These are phyloP conservation scores for Acyrthosiphon pisum DNA, from an alignment of 1,140 invertebrate genomes.

Conservation along the genomic window DNA sequence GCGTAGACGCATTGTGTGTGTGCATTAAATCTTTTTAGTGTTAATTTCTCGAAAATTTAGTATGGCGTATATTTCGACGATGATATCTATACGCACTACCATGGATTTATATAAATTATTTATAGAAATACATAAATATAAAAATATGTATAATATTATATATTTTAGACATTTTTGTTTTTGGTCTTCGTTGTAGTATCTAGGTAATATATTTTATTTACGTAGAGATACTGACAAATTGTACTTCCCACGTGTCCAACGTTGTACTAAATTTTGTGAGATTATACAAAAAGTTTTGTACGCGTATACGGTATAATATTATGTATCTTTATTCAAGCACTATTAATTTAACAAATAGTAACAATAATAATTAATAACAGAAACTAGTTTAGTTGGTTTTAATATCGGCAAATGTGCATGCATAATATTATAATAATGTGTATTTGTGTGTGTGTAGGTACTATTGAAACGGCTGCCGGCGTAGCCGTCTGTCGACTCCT, in stretches of 20 bases:
- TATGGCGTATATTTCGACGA: not conserved
- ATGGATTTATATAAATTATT: too few relatives aligned
- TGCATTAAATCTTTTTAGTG: slow-evolving; percentile 10
- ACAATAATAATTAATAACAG: not conserved
- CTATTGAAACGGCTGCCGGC: not conserved
- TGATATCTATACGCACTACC: not conserved
- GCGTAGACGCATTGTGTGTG: not conserved
- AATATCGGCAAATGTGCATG: not conserved
- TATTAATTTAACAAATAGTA: slow-evolving; percentile 16
- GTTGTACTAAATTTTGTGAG: not conserved
- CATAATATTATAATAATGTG: slow-evolving; percentile 12
- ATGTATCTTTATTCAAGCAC: not conserved
- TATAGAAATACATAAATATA: not conserved
- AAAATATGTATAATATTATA: not conserved
- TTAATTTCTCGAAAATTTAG: not conserved
- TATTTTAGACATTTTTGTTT: not conserved
- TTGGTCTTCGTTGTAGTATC: not conserved
- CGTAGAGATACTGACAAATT: slow-evolving; percentile 31
- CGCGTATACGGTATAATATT: not conserved
- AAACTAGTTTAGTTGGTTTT: not conserved
- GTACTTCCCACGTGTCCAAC: not conserved
- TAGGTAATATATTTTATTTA: not conserved
- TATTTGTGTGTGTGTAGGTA: not conserved
- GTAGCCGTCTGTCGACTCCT: slow-evolving; percentile 42
- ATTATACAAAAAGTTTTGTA: not conserved